Conservation (phyloP, 2,888 invertebrate species). For the Diarsia rubi region DNA sequence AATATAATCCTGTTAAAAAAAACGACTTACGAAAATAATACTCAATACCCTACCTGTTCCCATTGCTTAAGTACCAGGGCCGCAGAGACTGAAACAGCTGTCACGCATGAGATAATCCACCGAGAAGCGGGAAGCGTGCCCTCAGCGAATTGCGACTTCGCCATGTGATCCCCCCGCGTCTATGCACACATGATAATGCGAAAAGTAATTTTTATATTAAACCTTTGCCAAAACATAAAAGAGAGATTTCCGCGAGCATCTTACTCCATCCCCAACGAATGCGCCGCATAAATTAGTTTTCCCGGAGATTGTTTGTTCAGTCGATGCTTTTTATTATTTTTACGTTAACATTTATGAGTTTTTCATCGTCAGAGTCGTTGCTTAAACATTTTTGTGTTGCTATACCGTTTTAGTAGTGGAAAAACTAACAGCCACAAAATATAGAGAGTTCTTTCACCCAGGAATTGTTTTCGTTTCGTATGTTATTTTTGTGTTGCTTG, state of each 20-base stretch:
- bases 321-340: slow-evolving; percentile 82
- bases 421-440: slow-evolving; percentile 57
- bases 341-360: slow-evolving; percentile 87
- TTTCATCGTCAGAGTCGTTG: slow-evolving; percentile 72
- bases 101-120: slow-evolving; percentile 88
- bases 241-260: slow-evolving; percentile 82
- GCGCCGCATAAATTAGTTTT: slow-evolving; percentile 90
- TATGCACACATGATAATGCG: slow-evolving; percentile 87
- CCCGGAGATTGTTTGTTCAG: slow-evolving; percentile 87
- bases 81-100: slow-evolving; percentile 81
- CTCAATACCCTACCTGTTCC: slow-evolving; percentile 56
- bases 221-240: slow-evolving; percentile 89
- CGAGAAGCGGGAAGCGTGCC: slow-evolving; percentile 78
- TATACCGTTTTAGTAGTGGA: slow-evolving; percentile 65
- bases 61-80: slow-evolving; percentile 75
- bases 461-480: slow-evolving; percentile 66
- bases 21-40: slow-evolving; percentile 12
- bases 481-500: slow-evolving; percentile 66
- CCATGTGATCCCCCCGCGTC: slow-evolving; percentile 77
- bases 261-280: slow-evolving; percentile 80
- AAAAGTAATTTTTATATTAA: slow-evolving; percentile 90
- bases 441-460: slow-evolving; percentile 55
- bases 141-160: slow-evolving; percentile 78
- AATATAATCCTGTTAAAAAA: neutral
- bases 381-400: slow-evolving; percentile 62